These are phyloP conservation scores for Omphaloscelis lunosa DNA, from an alignment of 2,888 invertebrate species.

Conservation along the genomic window DNA sequence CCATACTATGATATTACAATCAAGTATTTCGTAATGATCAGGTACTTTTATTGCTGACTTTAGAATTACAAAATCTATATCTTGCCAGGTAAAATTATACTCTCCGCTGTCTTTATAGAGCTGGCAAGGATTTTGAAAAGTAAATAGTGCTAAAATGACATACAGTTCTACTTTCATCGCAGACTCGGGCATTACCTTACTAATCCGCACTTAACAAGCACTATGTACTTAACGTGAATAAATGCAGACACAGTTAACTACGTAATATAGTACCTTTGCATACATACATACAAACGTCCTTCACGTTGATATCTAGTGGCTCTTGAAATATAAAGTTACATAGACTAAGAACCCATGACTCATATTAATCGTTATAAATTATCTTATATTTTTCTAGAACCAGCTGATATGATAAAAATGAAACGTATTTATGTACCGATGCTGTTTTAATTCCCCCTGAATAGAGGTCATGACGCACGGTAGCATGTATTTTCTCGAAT, in stretches of 20 bases:
- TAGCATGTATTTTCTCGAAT: background rate
- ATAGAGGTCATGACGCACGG: background rate
- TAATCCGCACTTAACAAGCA: background rate
- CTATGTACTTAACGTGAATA: background rate
- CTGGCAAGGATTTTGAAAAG: conserved; percentile 1
- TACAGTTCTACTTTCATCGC: background rate
- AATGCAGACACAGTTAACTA: conserved; percentile 1
- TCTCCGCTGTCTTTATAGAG: background rate
- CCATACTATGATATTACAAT: background rate
- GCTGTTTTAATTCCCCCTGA: background rate
- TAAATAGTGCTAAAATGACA: background rate
- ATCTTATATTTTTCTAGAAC: conserved; percentile 11
- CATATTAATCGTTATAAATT: conserved; percentile 18
- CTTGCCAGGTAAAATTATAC: background rate
- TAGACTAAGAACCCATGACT: conserved; percentile 18
- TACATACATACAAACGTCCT: background rate
- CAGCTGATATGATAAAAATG: background rate
- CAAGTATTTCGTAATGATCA: background rate
- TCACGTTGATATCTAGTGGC: conserved; percentile 20
- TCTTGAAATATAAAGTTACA: conserved; percentile 33
- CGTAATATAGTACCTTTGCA: background rate
- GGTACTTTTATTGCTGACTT: background rate
- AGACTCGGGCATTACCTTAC: background rate
- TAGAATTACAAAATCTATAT: background rate
- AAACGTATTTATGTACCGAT: background rate